phyloP scores from a whole-genome alignment of 2,797 vertebrate species.

The Ctenopoma kingsleyae region DNA sequence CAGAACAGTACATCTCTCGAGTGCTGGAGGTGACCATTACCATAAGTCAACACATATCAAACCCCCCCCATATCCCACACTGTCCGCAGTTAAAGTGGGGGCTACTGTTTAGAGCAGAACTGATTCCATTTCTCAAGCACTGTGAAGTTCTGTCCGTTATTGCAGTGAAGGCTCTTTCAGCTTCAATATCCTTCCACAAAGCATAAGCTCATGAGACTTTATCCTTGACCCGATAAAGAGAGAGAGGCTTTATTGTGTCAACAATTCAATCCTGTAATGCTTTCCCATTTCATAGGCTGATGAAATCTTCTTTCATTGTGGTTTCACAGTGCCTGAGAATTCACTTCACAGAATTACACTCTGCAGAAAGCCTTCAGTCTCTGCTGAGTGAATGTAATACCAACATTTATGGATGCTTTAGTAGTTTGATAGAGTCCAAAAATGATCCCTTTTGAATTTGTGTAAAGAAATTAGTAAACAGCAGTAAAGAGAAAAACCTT shows the following conservation, averaged over 20 bases:
- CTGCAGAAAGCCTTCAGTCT: neutral
- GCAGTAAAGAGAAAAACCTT: too few species aligned
- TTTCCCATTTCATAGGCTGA: constrained; percentile 59
- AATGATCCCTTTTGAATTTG: too few species aligned
- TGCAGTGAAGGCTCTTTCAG: constrained; percentile 45
- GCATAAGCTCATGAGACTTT: constrained; percentile 58
- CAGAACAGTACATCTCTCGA: constrained; percentile 17
- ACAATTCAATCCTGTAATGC: constrained; percentile 58
- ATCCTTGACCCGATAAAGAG: constrained; percentile 59
- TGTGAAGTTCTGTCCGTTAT: constrained; percentile 38
- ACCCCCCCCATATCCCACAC: neutral
- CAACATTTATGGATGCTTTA: neutral
- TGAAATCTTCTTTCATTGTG: constrained; percentile 51
- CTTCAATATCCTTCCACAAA: constrained; percentile 60
- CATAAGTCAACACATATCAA: constrained; percentile 5
- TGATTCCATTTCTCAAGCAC: constrained; percentile 45
- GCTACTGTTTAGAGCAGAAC: constrained; percentile 22
- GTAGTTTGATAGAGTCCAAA: too few species aligned
- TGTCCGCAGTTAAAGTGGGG: constrained; percentile 1
- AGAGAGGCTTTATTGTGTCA: constrained; percentile 56
- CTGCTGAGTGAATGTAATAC: constrained; percentile 17
- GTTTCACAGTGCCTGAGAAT: neutral
- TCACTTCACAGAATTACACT: constrained; percentile 17
- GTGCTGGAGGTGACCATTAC: constrained; percentile 28
- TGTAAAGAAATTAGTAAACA: too few species aligned